A percentile compares a stretch with the other conserved stretches of the same genome.
phyloP scores from a whole-genome alignment of 2,797 vertebrate species.

The Rhynchotus rufescens region DNA sequence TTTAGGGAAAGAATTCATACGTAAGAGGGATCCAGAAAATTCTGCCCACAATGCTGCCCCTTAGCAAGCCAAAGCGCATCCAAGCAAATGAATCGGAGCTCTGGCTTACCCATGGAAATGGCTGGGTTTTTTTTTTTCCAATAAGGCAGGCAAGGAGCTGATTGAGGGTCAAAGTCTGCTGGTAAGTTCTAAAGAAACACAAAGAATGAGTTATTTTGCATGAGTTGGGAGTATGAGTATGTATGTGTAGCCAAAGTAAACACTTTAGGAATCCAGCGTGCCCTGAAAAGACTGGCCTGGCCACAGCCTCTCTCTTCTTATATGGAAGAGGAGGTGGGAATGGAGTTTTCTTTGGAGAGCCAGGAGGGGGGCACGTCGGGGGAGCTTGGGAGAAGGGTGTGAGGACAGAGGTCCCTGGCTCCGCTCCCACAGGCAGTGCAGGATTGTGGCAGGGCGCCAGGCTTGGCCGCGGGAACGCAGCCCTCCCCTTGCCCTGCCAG shows the following conservation, averaged over 20 bases:
- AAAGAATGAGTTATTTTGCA: not conserved
- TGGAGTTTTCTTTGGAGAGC: not conserved
- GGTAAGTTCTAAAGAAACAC: not conserved
- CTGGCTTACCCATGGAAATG: not conserved
- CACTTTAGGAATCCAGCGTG: not conserved
- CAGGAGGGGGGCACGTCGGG: not conserved
- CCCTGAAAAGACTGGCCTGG: not conserved
- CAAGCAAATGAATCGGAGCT: not conserved
- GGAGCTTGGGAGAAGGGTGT: not conserved
- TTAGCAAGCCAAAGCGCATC: not conserved
- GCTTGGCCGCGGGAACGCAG: not conserved
- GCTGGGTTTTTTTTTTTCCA: not conserved
- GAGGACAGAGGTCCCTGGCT: not conserved
- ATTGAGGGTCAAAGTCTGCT: not conserved
- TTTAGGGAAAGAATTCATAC: not conserved
- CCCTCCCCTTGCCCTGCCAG: not conserved
- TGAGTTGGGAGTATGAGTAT: not conserved
- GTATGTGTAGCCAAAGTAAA: not conserved
- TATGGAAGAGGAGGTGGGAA: not conserved
- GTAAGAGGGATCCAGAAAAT: not conserved
- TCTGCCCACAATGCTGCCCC: not conserved
- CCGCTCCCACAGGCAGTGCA: accelerated
- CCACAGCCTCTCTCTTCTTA: not conserved
- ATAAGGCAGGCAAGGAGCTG: not conserved
- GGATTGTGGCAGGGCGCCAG: not conserved